A percentile compares a stretch with the other conserved stretches of the same genome.
Evolutionary conservation across 1,140 invertebrate species (phyloP).

Genomic region (Zelostemma sp.): DNA sequence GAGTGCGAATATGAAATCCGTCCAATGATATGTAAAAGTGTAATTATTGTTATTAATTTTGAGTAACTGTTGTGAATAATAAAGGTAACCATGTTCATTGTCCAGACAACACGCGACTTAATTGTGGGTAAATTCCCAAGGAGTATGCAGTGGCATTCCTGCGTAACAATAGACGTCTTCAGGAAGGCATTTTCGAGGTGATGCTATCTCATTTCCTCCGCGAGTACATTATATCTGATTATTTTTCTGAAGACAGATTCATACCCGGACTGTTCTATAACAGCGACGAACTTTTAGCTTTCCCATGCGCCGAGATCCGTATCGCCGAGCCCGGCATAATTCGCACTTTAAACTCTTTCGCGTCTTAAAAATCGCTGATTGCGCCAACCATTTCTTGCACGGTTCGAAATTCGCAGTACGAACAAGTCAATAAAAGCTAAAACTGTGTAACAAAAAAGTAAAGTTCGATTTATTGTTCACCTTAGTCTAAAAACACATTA

Average conservation of each 20-base stretch:
- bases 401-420: neutral
- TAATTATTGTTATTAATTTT: constrained; percentile 65
- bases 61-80: constrained; percentile 66
- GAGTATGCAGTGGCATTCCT: constrained; percentile 58
- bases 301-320: constrained; percentile 26
- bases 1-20: constrained; percentile 49
- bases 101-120: constrained; percentile 60
- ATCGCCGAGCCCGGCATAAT: constrained; percentile 17
- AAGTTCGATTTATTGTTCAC: neutral
- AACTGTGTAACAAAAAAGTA: constrained; percentile 1
- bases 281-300: constrained; percentile 34
- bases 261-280: constrained; percentile 31
- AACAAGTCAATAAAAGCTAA: neutral
- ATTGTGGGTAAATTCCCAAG: constrained; percentile 72
- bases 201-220: constrained; percentile 67
- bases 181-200: constrained; percentile 61
- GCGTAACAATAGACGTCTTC: constrained; percentile 65
- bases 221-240: constrained; percentile 60
- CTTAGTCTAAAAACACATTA: neutral
- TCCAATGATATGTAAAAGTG: constrained; percentile 53
- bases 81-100: constrained; percentile 63
- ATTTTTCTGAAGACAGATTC: constrained; percentile 46
- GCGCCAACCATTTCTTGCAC: constrained; percentile 1
- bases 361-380: neutral
- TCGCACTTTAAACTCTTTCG: constrained; percentile 22